A percentile compares a stretch with the other conserved stretches of the same genome.
Evolutionary conservation across 2,113 vertebrate species (phyloP).

Genomic region (Cephalophus harveyi): DNA sequence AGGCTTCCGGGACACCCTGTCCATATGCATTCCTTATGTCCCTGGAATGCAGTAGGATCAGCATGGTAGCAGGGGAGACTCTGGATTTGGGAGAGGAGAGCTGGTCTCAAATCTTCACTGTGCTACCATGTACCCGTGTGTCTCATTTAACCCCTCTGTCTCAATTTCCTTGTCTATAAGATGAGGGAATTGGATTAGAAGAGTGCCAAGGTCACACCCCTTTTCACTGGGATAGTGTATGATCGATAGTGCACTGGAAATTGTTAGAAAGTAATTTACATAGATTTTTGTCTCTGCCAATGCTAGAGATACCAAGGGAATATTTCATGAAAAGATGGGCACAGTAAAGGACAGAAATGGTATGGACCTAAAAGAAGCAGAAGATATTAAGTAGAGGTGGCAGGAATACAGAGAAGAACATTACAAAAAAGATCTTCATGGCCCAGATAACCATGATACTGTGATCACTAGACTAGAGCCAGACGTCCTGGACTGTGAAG

Average conservation of each 20-base stretch:
- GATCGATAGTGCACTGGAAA: background rate
- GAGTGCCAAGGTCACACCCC: background rate
- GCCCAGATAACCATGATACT: background rate
- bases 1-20: background rate
- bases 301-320: background rate
- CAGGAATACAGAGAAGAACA: background rate
- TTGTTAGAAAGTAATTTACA: background rate
- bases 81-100: background rate
- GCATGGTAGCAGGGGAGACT: no score
- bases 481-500: background rate
- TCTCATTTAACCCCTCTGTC: background rate
- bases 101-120: background rate
- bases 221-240: background rate
- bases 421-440: background rate
- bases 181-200: background rate
- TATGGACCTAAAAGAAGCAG: background rate
- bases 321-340: background rate
- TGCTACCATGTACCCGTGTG: background rate
- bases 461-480: background rate
- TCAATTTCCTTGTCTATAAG: background rate
- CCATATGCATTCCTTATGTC: background rate
- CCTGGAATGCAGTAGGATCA: rapidly evolving
- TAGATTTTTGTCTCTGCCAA: background rate
- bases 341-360: background rate
- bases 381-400: background rate